Conservation (phyloP, 2,888 invertebrate species). For the Andrena dorsata region DNA sequence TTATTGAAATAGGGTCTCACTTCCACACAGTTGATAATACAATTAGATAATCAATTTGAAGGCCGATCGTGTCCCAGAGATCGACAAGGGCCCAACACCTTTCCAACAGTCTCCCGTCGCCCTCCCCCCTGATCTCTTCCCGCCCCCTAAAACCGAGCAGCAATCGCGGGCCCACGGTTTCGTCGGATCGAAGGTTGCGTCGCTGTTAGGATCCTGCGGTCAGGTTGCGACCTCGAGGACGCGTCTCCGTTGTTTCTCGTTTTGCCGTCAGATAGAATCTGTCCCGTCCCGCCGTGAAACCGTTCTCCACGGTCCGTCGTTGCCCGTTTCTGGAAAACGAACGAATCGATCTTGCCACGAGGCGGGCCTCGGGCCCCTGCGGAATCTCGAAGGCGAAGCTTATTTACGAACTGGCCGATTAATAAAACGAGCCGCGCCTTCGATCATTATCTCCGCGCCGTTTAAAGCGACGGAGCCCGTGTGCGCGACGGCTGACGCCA, state of each 20-base stretch:
- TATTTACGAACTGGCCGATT: constrained; percentile 79
- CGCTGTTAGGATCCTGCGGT: constrained; percentile 5
- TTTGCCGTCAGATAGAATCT: constrained; percentile 54
- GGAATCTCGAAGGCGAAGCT: constrained; percentile 65
- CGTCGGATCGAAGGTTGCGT: constrained; percentile 13
- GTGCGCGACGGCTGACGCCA: constrained; percentile 16
- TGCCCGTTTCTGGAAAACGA: constrained; percentile 48
- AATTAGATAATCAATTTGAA: too few relatives aligned
- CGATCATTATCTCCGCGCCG: constrained; percentile 73
- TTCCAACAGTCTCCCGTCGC: not conserved
- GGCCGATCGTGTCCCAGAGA: too few relatives aligned
- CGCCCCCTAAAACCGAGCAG: not conserved
- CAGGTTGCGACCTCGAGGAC: constrained; percentile 4
- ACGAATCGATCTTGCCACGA: constrained; percentile 63
- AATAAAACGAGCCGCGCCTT: constrained; percentile 77
- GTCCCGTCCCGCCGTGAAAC: constrained; percentile 44
- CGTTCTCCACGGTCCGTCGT: constrained; percentile 13
- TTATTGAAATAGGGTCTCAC: too few relatives aligned
- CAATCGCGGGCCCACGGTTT: not conserved
- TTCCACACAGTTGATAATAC: too few relatives aligned
- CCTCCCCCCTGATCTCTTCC: not conserved
- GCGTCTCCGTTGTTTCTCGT: constrained; percentile 21
- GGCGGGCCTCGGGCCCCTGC: not conserved
- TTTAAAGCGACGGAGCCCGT: constrained; percentile 32
- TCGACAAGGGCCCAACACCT: not conserved